Evolutionary conservation across 2,888 invertebrate genomes (phyloP), one percentile per base, ranked within the genome.

Genomic region (Leucoptera coffeella): DNA sequence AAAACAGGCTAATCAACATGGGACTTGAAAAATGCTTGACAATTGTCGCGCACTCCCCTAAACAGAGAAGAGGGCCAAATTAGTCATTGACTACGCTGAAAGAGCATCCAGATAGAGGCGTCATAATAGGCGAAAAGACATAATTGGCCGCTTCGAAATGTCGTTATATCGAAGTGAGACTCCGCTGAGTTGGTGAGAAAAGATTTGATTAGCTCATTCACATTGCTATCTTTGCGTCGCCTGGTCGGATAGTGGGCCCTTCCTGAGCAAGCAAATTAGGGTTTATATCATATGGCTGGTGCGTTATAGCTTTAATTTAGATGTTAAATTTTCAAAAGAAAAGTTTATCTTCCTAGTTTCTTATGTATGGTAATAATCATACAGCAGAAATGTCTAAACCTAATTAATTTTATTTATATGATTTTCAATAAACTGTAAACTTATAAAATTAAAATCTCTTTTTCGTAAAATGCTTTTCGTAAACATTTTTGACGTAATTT

Each of bases 191-290:
- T 56, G 61, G 50, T 64, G 50, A 50, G 55, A 57, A 60, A 59
- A 60, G 62, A 69, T 69, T 69, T 69, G 69, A 69, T 69, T 69
- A 69, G 65, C 60, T 64, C 62, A 62, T 65, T 67, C 61, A 38
- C 41, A 42, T 43, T 52, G 58, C 54, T 57, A 61, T 61, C 64
- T 64, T 65, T n/a, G n/a, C 60, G 53, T 39, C 57, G 64, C 52
- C 6, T 9, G 17, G 55, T 55, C 58, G 61, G 55, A 60, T 55
- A n/a, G n/a, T n/a, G n/a, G n/a, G n/a, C n/a, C n/a, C n/a, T n/a
- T n/a, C n/a, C n/a, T n/a, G n/a, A n/a, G n/a, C n/a, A n/a, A n/a
- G n/a, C n/a, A n/a, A n/a, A n/a, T n/a, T n/a, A n/a, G n/a, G n/a
- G n/a, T n/a, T n/a, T n/a, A n/a, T n/a, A n/a, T n/a, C n/a, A n/a